These are phyloP conservation scores for Reticulitermes lucifugus DNA, from an alignment of 2,888 invertebrate species.

Conservation along the genomic window DNA sequence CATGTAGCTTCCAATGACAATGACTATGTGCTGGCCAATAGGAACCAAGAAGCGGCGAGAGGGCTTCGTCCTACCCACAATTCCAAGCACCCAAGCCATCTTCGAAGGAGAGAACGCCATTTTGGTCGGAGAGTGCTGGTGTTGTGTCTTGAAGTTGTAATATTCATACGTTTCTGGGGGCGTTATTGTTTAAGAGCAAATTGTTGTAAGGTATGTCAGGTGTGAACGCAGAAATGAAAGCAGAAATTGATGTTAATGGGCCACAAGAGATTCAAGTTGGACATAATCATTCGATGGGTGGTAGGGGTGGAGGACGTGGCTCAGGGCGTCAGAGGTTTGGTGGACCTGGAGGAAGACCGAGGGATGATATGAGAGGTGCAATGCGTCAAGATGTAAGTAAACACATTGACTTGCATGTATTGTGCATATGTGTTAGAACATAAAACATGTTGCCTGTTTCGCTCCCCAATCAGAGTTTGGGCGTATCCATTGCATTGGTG, in stretches of 20 bases:
- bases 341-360: slow-evolving; percentile 33
- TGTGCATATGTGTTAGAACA: too few species aligned
- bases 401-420: neutral
- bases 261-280: slow-evolving; percentile 30
- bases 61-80: neutral
- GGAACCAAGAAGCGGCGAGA: neutral
- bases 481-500: too few species aligned
- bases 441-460: too few species aligned
- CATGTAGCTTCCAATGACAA: too few species aligned
- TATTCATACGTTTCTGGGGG: neutral
- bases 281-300: slow-evolving; percentile 42
- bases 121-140: neutral
- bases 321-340: slow-evolving; percentile 43
- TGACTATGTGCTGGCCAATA: neutral
- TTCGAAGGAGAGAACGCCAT: slow-evolving; percentile 2
- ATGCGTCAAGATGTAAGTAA: slow-evolving; percentile 46
- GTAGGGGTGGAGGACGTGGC: slow-evolving; percentile 44
- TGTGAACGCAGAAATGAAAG: slow-evolving; percentile 31
- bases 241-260: slow-evolving; percentile 43
- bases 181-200: neutral
- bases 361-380: slow-evolving; percentile 44
- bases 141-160: neutral
- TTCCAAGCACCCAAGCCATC: slow-evolving; percentile 11
- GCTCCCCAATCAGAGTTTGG: too few species aligned
- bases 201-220: slow-evolving; percentile 6